These are phyloP conservation scores for sheep (Ovis aries) DNA, from an alignment of 2,113 vertebrate species.

Conservation along the genomic window DNA sequence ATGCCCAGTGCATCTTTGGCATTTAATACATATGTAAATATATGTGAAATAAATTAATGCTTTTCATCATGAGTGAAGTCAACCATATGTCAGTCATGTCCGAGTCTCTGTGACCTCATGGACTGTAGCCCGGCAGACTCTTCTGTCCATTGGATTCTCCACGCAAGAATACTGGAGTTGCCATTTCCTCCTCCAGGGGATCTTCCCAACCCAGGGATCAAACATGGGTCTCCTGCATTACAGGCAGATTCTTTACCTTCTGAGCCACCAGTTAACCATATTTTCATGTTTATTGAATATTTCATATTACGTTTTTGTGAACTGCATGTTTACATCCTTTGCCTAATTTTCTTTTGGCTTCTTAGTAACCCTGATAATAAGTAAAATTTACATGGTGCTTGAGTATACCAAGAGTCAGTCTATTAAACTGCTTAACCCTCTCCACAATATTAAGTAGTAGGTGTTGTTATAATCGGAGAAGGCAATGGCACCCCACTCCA, in stretches of 20 bases:
- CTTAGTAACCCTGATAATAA: slow-evolving; percentile 17
- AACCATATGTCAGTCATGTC: not conserved
- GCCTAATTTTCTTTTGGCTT: slow-evolving; percentile 23
- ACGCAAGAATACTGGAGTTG: not conserved
- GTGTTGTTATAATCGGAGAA: not conserved
- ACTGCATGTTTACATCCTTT: slow-evolving; percentile 15
- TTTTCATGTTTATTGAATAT: not conserved
- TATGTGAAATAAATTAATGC: not conserved
- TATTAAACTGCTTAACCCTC: not conserved
- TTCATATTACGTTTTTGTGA: not conserved
- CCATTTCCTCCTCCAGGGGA: not conserved
- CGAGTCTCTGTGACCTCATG: not conserved
- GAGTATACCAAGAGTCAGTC: not conserved
- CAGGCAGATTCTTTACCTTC: not conserved
- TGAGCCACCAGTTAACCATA: not conserved
- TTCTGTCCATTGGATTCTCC: not conserved
- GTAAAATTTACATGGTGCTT: not conserved
- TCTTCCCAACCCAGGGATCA: not conserved
- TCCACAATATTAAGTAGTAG: slow-evolving; percentile 7
- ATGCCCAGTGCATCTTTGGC: not conserved
- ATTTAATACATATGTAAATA: slow-evolving; percentile 9
- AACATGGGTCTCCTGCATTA: not conserved
- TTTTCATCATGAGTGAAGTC: not conserved
- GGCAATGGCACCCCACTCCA: too few relatives aligned
- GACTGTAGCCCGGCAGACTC: not conserved